Evolutionary conservation across 2,797 vertebrate genomes (phyloP).

Genomic region (Fringilla coelebs): DNA sequence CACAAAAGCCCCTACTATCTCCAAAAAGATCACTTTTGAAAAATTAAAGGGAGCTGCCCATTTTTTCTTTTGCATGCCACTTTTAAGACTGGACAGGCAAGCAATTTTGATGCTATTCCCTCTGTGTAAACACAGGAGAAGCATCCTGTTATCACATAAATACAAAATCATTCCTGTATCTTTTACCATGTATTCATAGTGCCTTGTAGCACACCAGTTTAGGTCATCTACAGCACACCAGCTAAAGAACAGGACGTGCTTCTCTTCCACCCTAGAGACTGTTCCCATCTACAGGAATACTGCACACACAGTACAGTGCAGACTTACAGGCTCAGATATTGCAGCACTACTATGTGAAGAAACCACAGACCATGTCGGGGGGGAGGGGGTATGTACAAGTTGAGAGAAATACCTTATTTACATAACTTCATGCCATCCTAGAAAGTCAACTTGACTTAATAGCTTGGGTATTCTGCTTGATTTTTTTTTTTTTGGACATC

Average conservation of each 20-base stretch:
- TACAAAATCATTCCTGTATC: neutral
- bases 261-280: neutral
- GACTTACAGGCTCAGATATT: neutral
- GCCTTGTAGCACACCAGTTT: neutral
- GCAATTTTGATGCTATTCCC: neutral
- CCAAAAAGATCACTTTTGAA: neutral
- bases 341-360: neutral
- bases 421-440: neutral
- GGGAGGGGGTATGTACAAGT: neutral
- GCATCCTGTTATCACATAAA: neutral
- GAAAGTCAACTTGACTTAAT: neutral
- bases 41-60: neutral
- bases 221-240: neutral
- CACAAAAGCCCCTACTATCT: neutral
- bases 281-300: neutral
- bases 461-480: neutral
- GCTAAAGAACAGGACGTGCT: neutral
- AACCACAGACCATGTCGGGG: neutral
- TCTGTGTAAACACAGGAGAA: neutral
- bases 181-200: neutral
- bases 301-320: neutral
- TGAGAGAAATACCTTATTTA: neutral
- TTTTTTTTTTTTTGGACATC: neutral
- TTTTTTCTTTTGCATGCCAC: neutral
- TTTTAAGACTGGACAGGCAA: neutral